Evolutionary conservation across 2,113 vertebrate species (phyloP), one percentile per base, ranked within the genome.

Genomic region (Aegithalos caudatus): DNA sequence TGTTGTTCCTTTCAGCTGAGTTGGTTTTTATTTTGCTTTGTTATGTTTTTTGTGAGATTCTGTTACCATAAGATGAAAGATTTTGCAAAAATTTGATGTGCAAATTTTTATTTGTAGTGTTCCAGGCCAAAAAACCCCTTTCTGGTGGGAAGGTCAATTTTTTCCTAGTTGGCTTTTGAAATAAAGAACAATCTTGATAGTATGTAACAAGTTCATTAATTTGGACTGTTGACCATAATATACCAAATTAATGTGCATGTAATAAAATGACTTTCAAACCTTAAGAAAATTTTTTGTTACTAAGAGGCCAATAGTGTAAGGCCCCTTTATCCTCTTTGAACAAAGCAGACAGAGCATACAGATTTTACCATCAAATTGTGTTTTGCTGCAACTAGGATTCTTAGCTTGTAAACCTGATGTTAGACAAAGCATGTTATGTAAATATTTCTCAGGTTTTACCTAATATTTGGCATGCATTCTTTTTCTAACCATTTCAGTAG

Each of bases 111-210:
- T 56, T 85, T 64, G 9, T 72, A n/a, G 21, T 48, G 72, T 76
- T 76, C 6, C 6, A 40, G 11, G 20, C 25, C 2, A 86, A 83
- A 70, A 51, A 3, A 0, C 1, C 7, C 8, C 8, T 81, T 44
- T 67, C 20, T 79, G 17, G 3, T 56, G 10, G 37, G 24, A 79
- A 65, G 29, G 9, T 91, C 3, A 44, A 11, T 71, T 88, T 79
- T 54, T 76, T 85, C 87, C 37, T 73, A 51, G 29, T 42, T 73
- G 50, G 6, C 47, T 81, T 83, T 62, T 78, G 51, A 92, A 88
- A 53, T 60, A 54, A 88, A 60, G 29, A 40, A 65, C 31, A 42
- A 50, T 61, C 35, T 66, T 78, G 21, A 29, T 82, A 45, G 13
- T 51, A 40, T 53, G 11, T 44, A 71, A 35, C 11, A 56, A 83